Evolutionary conservation across 2,797 vertebrate genomes (phyloP).

Genomic region (Choloepus didactylus): DNA sequence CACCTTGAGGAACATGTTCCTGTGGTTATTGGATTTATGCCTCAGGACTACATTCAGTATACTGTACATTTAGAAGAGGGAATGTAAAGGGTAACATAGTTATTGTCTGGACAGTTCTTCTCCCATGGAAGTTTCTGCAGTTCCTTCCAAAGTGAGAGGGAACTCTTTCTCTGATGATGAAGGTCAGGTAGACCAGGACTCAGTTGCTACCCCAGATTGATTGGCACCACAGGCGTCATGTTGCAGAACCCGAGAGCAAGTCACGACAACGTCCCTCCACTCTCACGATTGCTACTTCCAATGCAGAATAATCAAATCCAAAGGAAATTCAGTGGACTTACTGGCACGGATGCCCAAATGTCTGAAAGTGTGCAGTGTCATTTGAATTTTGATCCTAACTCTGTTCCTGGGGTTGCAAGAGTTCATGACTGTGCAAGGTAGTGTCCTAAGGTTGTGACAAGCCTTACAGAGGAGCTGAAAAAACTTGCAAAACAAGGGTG

Average conservation of each 20-base stretch:
- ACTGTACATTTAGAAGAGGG: slow-evolving; percentile 96
- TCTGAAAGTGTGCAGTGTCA: slow-evolving; percentile 95
- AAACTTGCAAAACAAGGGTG: slow-evolving; percentile 95
- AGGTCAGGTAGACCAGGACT: slow-evolving; percentile 91
- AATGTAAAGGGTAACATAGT: slow-evolving; percentile 94
- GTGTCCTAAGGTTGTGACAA: slow-evolving; percentile 94
- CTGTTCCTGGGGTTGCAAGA: slow-evolving; percentile 93
- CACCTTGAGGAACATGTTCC: slow-evolving; percentile 92
- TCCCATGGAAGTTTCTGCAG: slow-evolving; percentile 93
- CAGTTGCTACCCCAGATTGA: slow-evolving; percentile 92
- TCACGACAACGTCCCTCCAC: slow-evolving; percentile 88
- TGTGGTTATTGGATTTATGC: slow-evolving; percentile 91
- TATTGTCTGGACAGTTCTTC: slow-evolving; percentile 94
- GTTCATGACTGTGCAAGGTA: slow-evolving; percentile 95
- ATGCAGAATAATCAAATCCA: slow-evolving; percentile 92
- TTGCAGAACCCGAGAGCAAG: slow-evolving; percentile 92
- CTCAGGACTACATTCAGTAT: slow-evolving; percentile 92
- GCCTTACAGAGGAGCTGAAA: slow-evolving; percentile 95
- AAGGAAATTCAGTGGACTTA: slow-evolving; percentile 93
- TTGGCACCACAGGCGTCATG: slow-evolving; percentile 92
- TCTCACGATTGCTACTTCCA: slow-evolving; percentile 93
- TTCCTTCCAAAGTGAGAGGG: slow-evolving; percentile 90
- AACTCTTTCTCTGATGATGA: slow-evolving; percentile 91
- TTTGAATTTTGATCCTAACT: slow-evolving; percentile 95
- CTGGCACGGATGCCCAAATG: slow-evolving; percentile 93